phyloP scores from a whole-genome alignment of 2,888 invertebrate species.

The Ormia ochracea region DNA sequence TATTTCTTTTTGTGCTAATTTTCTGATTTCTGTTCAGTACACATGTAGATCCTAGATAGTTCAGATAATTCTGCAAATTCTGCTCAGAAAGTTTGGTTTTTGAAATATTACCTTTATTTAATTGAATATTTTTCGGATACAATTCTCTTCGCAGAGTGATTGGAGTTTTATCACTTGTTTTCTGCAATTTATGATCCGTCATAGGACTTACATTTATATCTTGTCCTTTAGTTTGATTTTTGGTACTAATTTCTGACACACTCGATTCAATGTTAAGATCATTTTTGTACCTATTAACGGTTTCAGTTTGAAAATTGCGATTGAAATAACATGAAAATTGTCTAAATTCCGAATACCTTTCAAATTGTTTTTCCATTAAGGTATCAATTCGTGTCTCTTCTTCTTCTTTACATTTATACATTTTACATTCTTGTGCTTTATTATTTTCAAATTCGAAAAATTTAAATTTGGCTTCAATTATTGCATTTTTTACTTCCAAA shows the following conservation, averaged over 20 bases:
- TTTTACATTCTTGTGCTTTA: too few relatives aligned
- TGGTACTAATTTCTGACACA: conserved; percentile 20
- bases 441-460: conserved; percentile 59
- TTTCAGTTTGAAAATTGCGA: background rate
- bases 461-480: conserved; percentile 63
- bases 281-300: background rate
- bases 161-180: background rate
- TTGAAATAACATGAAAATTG: conserved; percentile 31
- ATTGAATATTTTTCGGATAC: conserved; percentile 1
- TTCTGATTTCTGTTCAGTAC: background rate
- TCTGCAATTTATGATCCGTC: background rate
- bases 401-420: conserved; percentile 36
- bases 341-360: background rate
- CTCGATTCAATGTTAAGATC: background rate
- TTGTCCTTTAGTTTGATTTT: conserved; percentile 19
- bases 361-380: conserved; percentile 31
- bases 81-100: background rate
- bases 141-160: conserved; percentile 17
- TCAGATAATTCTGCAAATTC: background rate
- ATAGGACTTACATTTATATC: conserved; percentile 22
- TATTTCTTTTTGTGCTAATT: background rate
- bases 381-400: conserved; percentile 17
- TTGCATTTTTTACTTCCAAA: conserved; percentile 59
- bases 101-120: background rate
- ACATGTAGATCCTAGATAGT: background rate